Conservation (phyloP, 2,113 vertebrate genomes). For the Antigone vipio region DNA sequence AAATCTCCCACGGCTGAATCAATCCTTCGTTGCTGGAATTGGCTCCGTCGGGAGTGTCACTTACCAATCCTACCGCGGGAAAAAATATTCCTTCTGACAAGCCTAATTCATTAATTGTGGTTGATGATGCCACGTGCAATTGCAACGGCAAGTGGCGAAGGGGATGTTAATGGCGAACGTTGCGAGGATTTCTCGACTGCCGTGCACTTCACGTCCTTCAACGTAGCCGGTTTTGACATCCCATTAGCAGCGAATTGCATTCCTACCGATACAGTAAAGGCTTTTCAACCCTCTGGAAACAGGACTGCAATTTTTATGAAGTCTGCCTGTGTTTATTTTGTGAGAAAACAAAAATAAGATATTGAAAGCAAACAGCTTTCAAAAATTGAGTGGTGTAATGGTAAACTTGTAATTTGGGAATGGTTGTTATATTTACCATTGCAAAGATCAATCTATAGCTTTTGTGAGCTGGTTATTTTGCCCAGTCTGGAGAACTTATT, state of each 20-base stretch:
- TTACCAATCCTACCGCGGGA: background rate
- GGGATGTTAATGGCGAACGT: rapidly evolving
- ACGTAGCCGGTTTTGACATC: background rate
- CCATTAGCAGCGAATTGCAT: background rate
- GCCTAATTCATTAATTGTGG: background rate
- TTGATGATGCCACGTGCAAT: background rate
- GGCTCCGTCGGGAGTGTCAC: rapidly evolving
- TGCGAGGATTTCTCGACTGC: background rate
- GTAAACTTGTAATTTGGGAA: conserved; percentile 57
- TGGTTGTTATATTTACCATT: background rate
- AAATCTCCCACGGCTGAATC: background rate
- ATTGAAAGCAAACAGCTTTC: conserved; percentile 37
- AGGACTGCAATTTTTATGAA: background rate
- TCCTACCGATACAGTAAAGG: background rate
- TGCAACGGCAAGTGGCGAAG: rapidly evolving
- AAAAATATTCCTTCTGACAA: background rate
- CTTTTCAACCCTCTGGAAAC: background rate
- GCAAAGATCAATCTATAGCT: conserved; percentile 47
- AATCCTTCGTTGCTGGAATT: background rate
- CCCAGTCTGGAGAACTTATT: conserved; percentile 40
- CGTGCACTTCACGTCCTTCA: background rate
- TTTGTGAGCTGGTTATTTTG: conserved; percentile 39
- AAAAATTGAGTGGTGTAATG: background rate
- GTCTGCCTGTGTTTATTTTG: background rate
- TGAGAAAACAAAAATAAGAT: conserved; percentile 3